These are phyloP conservation scores for Bergia puertoricense DNA, from an alignment of 92 coral and sea anemone species.

Conservation along the genomic window DNA sequence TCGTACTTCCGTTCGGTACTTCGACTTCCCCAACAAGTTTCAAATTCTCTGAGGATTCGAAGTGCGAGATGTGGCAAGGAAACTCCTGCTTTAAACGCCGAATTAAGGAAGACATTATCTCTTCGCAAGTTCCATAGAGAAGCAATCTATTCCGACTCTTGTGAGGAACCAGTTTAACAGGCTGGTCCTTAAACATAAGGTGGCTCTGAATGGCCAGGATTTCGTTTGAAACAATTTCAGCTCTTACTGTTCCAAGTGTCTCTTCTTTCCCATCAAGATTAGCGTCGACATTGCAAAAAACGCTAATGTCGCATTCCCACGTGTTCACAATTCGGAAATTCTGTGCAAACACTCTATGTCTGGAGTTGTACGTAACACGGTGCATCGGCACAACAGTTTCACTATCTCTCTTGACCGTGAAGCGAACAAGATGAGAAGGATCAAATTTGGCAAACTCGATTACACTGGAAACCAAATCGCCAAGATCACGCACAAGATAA, in stretches of 20 bases:
- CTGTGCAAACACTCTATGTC: not conserved
- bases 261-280: not conserved
- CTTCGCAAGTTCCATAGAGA: not conserved
- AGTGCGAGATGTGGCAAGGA: not conserved
- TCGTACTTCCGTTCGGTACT: not conserved
- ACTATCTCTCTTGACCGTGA: not conserved
- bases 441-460: constrained; percentile 5
- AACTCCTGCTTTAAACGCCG: not conserved
- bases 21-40: not conserved
- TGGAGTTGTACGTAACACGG: not conserved
- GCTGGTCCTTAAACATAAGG: not conserved
- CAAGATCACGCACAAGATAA: constrained; percentile 3
- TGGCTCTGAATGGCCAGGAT: not conserved
- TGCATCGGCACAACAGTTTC: not conserved
- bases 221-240: not conserved
- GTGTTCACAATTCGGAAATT: not conserved
- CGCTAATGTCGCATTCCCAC: not conserved
- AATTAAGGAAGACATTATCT: not conserved
- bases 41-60: not conserved
- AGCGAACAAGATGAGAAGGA: not conserved
- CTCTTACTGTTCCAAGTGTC: not conserved
- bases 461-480: not conserved
- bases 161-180: not conserved
- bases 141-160: not conserved
- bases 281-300: not conserved